These are phyloP conservation scores for Vulpes ferrilata DNA, from an alignment of 2,113 vertebrate species.

Conservation along the genomic window DNA sequence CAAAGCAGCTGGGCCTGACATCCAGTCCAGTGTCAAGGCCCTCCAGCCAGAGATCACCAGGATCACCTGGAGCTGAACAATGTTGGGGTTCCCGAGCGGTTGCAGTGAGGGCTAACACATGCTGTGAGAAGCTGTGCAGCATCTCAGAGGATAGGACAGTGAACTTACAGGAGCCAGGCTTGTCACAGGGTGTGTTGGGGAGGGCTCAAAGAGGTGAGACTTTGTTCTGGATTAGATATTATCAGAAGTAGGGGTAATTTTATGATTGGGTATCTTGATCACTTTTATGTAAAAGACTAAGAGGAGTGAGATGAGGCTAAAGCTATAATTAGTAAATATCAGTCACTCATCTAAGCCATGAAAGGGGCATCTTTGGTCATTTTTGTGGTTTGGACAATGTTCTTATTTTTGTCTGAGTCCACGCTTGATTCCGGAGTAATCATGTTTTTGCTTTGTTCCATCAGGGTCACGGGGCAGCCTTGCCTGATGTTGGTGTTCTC, in stretches of 20 bases:
- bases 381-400: background rate
- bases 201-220: background rate
- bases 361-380: conserved; percentile 10
- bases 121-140: accelerated
- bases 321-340: background rate
- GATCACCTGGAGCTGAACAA: background rate
- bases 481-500: background rate
- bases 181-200: background rate
- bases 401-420: conserved; percentile 62
- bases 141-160: background rate
- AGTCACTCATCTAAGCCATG: background rate
- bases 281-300: conserved; percentile 29
- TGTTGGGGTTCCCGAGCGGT: background rate
- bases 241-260: background rate
- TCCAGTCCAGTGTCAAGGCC: background rate
- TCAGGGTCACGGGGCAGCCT: background rate
- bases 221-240: background rate
- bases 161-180: background rate
- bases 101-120: background rate
- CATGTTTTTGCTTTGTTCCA: conserved; percentile 28
- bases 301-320: background rate
- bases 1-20: background rate
- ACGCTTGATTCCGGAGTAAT: conserved; percentile 15
- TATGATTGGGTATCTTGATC: background rate
- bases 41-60: background rate